Evolutionary conservation across 2,797 vertebrate genomes (phyloP).

Genomic region (Eutrigla gurnardus): DNA sequence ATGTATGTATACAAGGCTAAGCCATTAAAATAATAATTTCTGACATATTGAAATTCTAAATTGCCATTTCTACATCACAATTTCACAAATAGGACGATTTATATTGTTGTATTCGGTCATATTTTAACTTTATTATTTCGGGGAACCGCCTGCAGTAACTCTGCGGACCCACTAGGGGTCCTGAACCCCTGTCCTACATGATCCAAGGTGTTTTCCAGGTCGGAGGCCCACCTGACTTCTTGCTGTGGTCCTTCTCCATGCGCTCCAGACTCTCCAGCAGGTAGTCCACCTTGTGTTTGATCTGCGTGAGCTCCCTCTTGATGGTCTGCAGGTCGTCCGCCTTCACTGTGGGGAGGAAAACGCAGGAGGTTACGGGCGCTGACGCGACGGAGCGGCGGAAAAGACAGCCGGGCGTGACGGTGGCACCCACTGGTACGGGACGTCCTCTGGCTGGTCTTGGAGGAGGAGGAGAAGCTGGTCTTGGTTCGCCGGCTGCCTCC

Average conservation of each 20-base stretch:
- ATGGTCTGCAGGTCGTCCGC: constrained; percentile 89
- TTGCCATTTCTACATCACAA: too few relatives aligned
- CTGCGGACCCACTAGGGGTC: too few relatives aligned
- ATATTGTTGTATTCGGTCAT: too few relatives aligned
- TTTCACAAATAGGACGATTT: too few relatives aligned
- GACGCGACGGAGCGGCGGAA: not conserved
- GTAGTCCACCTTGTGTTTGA: constrained; percentile 93
- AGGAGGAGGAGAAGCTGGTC: constrained; percentile 89
- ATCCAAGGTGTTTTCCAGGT: too few relatives aligned
- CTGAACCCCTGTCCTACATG: too few relatives aligned
- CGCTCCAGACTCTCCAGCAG: constrained; percentile 90
- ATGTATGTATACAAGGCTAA: too few relatives aligned
- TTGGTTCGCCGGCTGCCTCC: constrained; percentile 85
- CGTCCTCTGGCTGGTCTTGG: constrained; percentile 87
- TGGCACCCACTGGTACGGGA: constrained; percentile 81
- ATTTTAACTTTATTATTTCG: too few relatives aligned
- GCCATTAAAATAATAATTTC: too few relatives aligned
- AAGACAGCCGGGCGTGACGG: too few relatives aligned
- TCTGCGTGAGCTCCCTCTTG: constrained; percentile 91
- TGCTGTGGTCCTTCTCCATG: constrained; percentile 91
- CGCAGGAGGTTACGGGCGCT: not conserved
- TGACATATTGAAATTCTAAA: too few relatives aligned
- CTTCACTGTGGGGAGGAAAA: constrained; percentile 81
- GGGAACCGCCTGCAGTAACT: too few relatives aligned
- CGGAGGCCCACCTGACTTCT: constrained; percentile 84